Conservation (phyloP, 2,113 vertebrate genomes). For the Stegastes partitus region DNA sequence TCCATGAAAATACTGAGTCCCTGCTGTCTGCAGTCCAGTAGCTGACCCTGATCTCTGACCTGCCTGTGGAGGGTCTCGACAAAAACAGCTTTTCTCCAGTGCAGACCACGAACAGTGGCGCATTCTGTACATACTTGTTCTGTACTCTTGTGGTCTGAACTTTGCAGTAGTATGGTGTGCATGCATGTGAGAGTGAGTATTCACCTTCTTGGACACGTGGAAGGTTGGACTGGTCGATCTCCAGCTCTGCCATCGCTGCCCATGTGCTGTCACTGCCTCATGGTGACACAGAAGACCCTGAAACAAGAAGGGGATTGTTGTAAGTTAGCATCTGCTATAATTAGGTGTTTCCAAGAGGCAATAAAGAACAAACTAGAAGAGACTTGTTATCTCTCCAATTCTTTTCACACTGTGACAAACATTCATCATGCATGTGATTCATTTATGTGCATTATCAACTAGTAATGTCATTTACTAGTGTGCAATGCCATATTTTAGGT, state of each 20-base stretch:
- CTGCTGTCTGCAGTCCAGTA: constrained; percentile 10
- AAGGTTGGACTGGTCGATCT: constrained; percentile 85
- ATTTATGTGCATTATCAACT: too few species aligned
- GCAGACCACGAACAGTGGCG: neutral
- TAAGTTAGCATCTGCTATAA: neutral
- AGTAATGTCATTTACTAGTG: too few species aligned
- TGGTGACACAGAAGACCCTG: constrained; percentile 50
- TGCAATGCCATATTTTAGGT: too few species aligned
- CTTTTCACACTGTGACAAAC: too few species aligned
- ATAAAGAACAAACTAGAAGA: too few species aligned
- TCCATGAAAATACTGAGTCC: neutral
- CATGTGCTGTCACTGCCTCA: constrained; percentile 68
- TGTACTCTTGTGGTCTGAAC: neutral
- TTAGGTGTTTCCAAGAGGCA: too few species aligned
- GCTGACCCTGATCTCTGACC: constrained; percentile 47
- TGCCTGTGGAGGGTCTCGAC: neutral
- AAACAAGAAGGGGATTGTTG: neutral
- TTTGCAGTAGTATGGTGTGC: neutral
- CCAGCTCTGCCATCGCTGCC: constrained; percentile 83
- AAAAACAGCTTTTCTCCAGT: constrained; percentile 22
- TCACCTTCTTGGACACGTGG: constrained; percentile 86
- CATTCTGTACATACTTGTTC: neutral
- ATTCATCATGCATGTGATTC: too few species aligned
- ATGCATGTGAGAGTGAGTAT: constrained; percentile 5
- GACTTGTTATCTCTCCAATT: too few species aligned